These are phyloP conservation scores for Globia sparganii DNA, from an alignment of 2,888 invertebrate species.

Conservation along the genomic window DNA sequence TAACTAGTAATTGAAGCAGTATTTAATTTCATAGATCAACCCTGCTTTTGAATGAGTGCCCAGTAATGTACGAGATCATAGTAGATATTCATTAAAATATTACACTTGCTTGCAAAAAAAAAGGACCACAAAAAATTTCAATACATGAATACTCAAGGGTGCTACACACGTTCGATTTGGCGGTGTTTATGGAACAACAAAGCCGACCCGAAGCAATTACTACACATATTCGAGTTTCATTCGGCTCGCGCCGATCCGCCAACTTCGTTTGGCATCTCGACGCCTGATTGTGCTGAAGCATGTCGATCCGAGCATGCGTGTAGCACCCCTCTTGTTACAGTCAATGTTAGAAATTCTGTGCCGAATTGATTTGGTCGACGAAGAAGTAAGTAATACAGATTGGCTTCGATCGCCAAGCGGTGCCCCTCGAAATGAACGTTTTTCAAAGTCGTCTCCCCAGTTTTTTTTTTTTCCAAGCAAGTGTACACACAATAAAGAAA, in stretches of 20 bases:
- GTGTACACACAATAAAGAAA: slow-evolving; percentile 72
- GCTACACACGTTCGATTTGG: neutral
- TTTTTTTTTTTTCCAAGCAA: slow-evolving; percentile 68
- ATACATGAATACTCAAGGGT: neutral
- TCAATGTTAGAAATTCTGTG: neutral
- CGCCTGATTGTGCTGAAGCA: neutral
- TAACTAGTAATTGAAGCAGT: slow-evolving; percentile 87
- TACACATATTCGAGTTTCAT: neutral
- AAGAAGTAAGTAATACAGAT: neutral
- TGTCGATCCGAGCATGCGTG: neutral
- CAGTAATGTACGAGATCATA: slow-evolving; percentile 77
- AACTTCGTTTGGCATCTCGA: neutral
- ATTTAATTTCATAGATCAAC: slow-evolving; percentile 77
- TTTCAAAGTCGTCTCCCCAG: neutral
- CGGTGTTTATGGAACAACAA: neutral
- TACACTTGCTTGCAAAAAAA: slow-evolving; percentile 69
- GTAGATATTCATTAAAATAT: slow-evolving; percentile 57
- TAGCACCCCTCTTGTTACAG: neutral
- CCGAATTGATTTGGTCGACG: neutral
- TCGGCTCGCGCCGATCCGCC: no score
- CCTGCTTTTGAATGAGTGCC: slow-evolving; percentile 84
- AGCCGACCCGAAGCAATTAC: neutral
- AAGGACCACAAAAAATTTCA: neutral
- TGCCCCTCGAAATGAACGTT: neutral
- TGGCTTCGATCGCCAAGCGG: neutral